Conservation (phyloP, 2,888 invertebrate species). For the Leptodirus hochenwartii region DNA sequence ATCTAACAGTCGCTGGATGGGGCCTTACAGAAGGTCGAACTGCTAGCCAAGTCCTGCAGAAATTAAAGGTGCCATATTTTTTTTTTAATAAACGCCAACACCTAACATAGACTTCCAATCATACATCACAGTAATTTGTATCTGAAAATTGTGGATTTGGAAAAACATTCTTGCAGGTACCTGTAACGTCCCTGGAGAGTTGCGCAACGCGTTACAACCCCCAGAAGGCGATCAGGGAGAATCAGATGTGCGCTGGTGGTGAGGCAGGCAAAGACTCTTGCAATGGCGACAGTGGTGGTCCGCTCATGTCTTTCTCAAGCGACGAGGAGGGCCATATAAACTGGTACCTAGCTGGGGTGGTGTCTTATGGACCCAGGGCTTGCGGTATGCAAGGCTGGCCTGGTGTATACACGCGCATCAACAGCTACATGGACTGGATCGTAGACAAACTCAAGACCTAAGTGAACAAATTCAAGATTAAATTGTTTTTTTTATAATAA, state of each 20-base stretch:
- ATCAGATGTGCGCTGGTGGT: slow-evolving; percentile 45
- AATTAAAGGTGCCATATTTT: slow-evolving; percentile 34
- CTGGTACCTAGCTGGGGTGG: slow-evolving; percentile 37
- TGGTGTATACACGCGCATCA: slow-evolving; percentile 42
- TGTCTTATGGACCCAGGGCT: slow-evolving; percentile 38
- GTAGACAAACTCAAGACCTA: slow-evolving; percentile 21
- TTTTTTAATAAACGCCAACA: no score
- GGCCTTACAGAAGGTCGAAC: slow-evolving; percentile 37
- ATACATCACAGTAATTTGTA: no score
- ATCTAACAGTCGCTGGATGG: slow-evolving; percentile 42
- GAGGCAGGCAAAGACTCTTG: slow-evolving; percentile 36
- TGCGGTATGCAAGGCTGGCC: slow-evolving; percentile 35
- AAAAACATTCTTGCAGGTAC: slow-evolving; percentile 22
- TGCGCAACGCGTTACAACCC: slow-evolving; percentile 32
- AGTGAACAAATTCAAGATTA: no score
- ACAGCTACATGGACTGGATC: slow-evolving; percentile 40
- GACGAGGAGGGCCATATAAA: slow-evolving; percentile 22
- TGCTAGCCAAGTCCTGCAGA: slow-evolving; percentile 30
- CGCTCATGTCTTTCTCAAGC: slow-evolving; percentile 30
- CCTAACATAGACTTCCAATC: no score
- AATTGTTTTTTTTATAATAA: no score
- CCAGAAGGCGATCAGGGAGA: slow-evolving; percentile 28
- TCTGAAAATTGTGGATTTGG: no score
- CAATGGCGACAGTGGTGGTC: slow-evolving; percentile 44
- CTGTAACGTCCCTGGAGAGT: slow-evolving; percentile 30